Conservation (phyloP, 2,888 invertebrate species). For the Graphium colonna region DNA sequence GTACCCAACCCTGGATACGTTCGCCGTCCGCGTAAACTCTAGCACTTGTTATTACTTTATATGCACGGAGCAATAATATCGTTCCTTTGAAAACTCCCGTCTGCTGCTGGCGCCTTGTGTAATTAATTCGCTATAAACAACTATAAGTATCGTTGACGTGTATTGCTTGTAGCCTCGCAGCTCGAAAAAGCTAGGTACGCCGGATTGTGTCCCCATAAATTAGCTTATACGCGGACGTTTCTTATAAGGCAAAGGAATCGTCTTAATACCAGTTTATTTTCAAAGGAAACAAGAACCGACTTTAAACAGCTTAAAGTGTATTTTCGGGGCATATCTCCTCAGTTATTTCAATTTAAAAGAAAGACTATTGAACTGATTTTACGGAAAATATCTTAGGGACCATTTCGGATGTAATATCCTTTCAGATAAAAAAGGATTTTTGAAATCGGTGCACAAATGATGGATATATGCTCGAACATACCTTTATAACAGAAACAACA, state of each 20-base stretch:
- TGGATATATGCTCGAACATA: too few relatives aligned
- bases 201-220: not conserved
- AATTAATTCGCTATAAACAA: slow-evolving; percentile 63
- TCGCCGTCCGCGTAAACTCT: not conserved
- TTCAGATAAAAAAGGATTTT: too few relatives aligned
- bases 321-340: too few relatives aligned
- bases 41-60: slow-evolving; percentile 56
- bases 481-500: too few relatives aligned
- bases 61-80: slow-evolving; percentile 65
- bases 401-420: too few relatives aligned
- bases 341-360: too few relatives aligned
- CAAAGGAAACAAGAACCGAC: too few relatives aligned
- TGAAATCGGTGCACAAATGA: too few relatives aligned
- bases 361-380: too few relatives aligned
- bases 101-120: slow-evolving; percentile 41
- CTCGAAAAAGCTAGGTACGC: slow-evolving; percentile 13
- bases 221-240: not conserved
- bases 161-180: slow-evolving; percentile 1
- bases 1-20: too few relatives aligned
- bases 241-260: not conserved
- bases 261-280: not conserved
- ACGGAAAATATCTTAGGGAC: not conserved
- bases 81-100: slow-evolving; percentile 40
- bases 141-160: slow-evolving; percentile 33
- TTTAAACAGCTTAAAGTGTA: too few relatives aligned